Evolutionary conservation across 2,797 vertebrate species (phyloP).

Genomic region (Coccyzus lansbergi): DNA sequence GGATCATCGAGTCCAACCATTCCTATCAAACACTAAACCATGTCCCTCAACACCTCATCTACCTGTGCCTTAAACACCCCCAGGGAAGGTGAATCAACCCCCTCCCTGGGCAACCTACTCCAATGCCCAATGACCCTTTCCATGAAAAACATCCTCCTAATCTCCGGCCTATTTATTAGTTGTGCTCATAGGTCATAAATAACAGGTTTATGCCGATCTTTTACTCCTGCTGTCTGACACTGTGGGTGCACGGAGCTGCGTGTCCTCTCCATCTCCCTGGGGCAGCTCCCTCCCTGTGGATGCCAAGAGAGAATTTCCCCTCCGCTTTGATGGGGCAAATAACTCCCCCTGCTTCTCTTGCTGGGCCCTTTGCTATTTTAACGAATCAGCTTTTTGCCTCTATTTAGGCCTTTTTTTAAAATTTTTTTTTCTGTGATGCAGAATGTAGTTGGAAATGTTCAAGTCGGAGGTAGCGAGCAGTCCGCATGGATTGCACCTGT

Average conservation of each 20-base stretch:
- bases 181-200: not conserved
- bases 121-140: too few relatives aligned
- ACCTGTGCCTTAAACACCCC: too few relatives aligned
- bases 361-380: not conserved
- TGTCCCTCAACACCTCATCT: too few relatives aligned
- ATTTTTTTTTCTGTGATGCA: not conserved
- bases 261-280: rapidly evolving
- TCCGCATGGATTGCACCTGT: slow-evolving; percentile 61
- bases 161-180: not conserved
- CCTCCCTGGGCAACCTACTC: too few relatives aligned
- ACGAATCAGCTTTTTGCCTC: slow-evolving; percentile 26
- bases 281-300: not conserved
- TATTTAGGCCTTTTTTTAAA: too few relatives aligned
- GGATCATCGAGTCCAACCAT: too few relatives aligned
- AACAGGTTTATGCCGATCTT: not conserved
- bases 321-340: not conserved
- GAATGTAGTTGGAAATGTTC: not conserved
- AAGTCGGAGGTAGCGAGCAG: not conserved
- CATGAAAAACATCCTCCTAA: too few relatives aligned
- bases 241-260: not conserved
- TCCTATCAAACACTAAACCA: too few relatives aligned
- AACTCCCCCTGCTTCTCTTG: not conserved
- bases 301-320: not conserved
- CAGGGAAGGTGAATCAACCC: too few relatives aligned
- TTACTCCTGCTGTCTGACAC: not conserved